A percentile compares a stretch with the other conserved stretches of the same genome.
Conservation (phyloP, 2,113 vertebrate species). For the Colius striatus region DNA sequence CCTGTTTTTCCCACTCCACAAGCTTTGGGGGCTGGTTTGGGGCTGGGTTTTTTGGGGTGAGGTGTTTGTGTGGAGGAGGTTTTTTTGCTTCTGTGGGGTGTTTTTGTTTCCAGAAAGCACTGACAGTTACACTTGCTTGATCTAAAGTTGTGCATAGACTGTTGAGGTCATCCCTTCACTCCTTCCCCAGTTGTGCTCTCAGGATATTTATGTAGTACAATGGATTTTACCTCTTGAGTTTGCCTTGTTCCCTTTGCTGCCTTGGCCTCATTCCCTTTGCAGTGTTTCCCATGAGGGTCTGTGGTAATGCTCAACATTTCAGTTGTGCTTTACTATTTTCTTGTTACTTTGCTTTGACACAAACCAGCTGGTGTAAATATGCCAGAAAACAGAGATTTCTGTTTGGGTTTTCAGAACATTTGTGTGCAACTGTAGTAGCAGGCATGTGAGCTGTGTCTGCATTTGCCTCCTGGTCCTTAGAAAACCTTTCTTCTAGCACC, state of each 20-base stretch:
- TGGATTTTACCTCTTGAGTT: not conserved
- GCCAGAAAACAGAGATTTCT: not conserved
- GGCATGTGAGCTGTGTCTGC: no score
- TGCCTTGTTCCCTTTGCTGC: not conserved
- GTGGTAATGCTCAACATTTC: not conserved
- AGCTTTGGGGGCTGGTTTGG: not conserved
- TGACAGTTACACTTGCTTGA: not conserved
- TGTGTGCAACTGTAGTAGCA: not conserved
- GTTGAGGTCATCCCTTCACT: not conserved
- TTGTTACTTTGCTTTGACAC: not conserved
- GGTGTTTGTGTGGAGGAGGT: accelerated
- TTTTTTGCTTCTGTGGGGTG: not conserved
- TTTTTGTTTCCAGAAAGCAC: not conserved
- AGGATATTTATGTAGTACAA: not conserved
- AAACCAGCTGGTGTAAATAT: not conserved
- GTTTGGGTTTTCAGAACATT: not conserved
- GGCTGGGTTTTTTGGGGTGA: not conserved
- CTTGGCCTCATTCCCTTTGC: not conserved
- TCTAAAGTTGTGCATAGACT: not conserved
- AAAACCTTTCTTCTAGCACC: not conserved
- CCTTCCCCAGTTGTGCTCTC: not conserved
- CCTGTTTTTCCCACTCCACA: not conserved
- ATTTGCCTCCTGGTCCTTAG: not conserved
- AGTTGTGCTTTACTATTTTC: not conserved
- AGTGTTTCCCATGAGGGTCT: not conserved